phyloP scores from a whole-genome alignment of 2,797 vertebrate genomes.

The Macropodus opercularis region DNA sequence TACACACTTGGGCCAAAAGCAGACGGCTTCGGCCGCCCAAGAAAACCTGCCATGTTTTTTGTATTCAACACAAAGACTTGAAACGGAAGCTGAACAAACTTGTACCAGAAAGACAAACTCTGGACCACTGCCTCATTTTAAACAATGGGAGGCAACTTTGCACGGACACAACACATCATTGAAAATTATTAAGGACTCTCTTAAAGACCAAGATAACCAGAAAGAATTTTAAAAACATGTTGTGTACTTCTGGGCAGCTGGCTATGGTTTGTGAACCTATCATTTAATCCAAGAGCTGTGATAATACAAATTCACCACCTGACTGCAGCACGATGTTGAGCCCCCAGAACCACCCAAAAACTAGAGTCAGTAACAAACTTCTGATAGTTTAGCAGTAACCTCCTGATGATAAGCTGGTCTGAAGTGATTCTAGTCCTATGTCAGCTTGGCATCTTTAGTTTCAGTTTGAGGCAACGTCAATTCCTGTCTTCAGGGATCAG shows the following conservation, averaged over 20 bases:
- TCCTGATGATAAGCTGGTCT: neutral
- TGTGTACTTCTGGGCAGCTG: neutral
- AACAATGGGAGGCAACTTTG: neutral
- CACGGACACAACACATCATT: no score
- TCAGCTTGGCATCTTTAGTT: conserved; percentile 3
- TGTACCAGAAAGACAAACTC: no score
- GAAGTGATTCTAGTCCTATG: conserved; percentile 1
- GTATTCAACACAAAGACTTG: no score
- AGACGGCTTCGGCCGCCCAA: no score
- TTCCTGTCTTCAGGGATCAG: neutral
- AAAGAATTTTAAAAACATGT: neutral
- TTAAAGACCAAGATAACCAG: no score
- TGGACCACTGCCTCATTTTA: neutral
- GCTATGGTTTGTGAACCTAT: neutral
- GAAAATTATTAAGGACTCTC: neutral
- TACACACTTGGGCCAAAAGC: no score
- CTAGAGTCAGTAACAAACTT: conserved; percentile 27
- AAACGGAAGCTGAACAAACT: no score
- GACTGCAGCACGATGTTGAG: neutral
- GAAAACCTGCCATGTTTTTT: no score
- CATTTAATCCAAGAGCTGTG: neutral
- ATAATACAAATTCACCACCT: conserved; percentile 3
- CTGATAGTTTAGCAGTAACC: conserved; percentile 22
- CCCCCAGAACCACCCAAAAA: neutral
- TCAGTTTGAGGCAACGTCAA: neutral